Evolutionary conservation across 2,797 vertebrate species (phyloP).

Genomic region (Trichosurus vulpecula): DNA sequence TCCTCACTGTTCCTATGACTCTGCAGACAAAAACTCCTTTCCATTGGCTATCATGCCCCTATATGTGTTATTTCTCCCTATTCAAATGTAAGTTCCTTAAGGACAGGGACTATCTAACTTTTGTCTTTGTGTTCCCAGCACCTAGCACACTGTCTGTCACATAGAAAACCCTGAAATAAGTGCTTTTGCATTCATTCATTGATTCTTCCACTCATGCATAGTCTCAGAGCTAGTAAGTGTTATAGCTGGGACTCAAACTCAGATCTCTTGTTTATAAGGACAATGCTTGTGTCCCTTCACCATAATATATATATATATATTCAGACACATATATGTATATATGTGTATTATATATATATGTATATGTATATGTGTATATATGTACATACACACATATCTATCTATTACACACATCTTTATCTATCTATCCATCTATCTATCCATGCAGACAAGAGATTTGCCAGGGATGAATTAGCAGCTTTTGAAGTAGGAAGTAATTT

Average conservation of each 20-base stretch:
- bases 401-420: background rate
- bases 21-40: background rate
- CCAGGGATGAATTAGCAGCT: background rate
- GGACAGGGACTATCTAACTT: background rate
- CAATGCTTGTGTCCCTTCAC: background rate
- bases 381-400: too few relatives aligned
- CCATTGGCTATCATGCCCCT: background rate
- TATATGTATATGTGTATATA: too few relatives aligned
- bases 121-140: background rate
- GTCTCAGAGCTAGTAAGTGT: background rate
- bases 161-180: background rate
- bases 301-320: too few relatives aligned
- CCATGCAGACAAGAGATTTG: slow-evolving; percentile 8
- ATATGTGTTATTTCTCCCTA: background rate
- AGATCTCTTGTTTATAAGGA: background rate
- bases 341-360: too few relatives aligned
- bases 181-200: background rate
- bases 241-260: background rate
- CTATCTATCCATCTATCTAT: background rate
- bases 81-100: background rate
- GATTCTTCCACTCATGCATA: background rate
- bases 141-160: background rate
- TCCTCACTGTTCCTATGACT: background rate
- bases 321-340: too few relatives aligned
- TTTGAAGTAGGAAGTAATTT: background rate